Conservation (phyloP, 1,140 invertebrate genomes). For the Lepidotrigona ventralis region DNA sequence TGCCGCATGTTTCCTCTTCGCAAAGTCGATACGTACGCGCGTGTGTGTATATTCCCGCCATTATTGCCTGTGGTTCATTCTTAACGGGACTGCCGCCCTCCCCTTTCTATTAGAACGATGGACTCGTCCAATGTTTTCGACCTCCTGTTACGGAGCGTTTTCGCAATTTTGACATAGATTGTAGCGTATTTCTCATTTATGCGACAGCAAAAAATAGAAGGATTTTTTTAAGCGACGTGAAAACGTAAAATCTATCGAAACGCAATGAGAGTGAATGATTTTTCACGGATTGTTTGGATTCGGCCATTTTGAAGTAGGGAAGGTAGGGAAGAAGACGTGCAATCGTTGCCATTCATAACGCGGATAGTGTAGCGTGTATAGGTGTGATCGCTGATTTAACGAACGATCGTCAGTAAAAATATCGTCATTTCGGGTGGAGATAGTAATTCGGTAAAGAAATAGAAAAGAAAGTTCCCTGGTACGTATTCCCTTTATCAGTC, state of each 20-base stretch:
- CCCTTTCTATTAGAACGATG: constrained; percentile 59
- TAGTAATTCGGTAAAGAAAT: not conserved
- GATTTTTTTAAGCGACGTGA: not conserved
- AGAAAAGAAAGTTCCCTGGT: constrained; percentile 10
- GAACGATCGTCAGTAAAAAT: not conserved
- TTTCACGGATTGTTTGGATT: constrained; percentile 57
- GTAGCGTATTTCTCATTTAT: not conserved
- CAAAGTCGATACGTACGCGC: constrained; percentile 31
- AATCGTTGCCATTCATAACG: constrained; percentile 10
- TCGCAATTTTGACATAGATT: constrained; percentile 4
- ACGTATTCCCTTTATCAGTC: constrained; percentile 56
- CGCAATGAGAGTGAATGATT: not conserved
- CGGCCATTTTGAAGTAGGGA: constrained; percentile 72
- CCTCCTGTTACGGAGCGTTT: constrained; percentile 21
- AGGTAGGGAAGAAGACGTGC: constrained; percentile 57
- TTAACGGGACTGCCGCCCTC: constrained; percentile 55
- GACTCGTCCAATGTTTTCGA: constrained; percentile 67
- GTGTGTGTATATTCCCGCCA: constrained; percentile 70
- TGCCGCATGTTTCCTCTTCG: constrained; percentile 52
- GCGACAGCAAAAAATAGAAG: constrained; percentile 36
- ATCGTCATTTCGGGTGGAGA: not conserved
- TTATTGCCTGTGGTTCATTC: constrained; percentile 68
- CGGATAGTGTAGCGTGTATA: not conserved
- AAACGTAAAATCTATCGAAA: constrained; percentile 50
- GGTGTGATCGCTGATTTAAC: not conserved